phyloP scores from a whole-genome alignment of 2,113 vertebrate genomes.

The Desmodus rotundus region DNA sequence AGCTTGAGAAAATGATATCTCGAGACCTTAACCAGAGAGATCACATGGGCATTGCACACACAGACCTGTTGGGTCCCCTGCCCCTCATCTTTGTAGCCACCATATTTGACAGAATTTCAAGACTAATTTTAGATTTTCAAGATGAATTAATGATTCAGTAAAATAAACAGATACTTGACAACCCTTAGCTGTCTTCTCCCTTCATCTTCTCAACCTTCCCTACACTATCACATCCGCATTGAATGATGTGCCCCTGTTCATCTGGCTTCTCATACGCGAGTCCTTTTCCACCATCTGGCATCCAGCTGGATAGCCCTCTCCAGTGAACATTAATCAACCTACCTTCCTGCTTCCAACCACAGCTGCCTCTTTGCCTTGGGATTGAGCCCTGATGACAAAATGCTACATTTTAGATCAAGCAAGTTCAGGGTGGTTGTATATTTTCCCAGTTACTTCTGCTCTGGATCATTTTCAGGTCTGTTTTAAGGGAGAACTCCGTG shows the following conservation, averaged over 20 bases:
- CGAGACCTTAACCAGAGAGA: background rate
- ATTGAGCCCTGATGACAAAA: background rate
- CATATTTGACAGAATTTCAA: background rate
- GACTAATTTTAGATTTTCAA: background rate
- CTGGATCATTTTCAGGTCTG: background rate
- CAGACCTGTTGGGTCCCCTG: background rate
- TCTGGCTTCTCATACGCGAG: background rate
- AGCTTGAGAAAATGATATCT: background rate
- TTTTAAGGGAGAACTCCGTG: background rate
- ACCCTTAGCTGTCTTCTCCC: background rate
- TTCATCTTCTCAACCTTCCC: background rate
- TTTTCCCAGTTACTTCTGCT: background rate
- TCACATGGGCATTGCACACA: background rate
- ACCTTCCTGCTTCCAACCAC: background rate
- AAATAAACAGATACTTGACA: background rate
- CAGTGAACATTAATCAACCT: background rate
- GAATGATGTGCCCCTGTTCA: background rate
- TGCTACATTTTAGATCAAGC: background rate
- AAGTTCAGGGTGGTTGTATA: background rate
- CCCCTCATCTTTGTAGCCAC: background rate
- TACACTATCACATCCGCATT: background rate
- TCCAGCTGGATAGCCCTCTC: background rate
- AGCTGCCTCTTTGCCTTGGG: background rate
- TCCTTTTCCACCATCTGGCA: constrained; percentile 32
- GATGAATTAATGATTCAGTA: background rate